Evolutionary conservation across 2,888 invertebrate species (phyloP).

Genomic region (Cetonia aurata): DNA sequence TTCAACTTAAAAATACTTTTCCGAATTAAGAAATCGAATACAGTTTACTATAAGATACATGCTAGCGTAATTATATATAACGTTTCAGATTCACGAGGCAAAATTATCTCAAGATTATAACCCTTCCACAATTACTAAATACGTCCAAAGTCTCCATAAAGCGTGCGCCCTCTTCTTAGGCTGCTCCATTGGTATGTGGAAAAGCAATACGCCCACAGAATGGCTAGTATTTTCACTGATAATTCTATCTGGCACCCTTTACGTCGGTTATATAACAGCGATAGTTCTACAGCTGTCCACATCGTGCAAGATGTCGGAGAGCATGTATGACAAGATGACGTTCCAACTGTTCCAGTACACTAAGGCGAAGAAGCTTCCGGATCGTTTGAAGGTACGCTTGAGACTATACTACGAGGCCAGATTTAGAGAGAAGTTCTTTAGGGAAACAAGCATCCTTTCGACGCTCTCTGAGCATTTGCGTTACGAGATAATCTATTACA

Average conservation of each 20-base stretch:
- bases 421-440: conserved; percentile 35
- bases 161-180: conserved; percentile 31
- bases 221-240: conserved; percentile 26
- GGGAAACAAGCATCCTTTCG: conserved; percentile 18
- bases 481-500: conserved; percentile 31
- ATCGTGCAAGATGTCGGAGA: conserved; percentile 35
- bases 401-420: conserved; percentile 23
- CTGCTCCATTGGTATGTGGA: conserved; percentile 36
- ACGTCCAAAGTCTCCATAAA: conserved; percentile 36
- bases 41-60: background rate
- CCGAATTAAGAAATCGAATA: too few species aligned
- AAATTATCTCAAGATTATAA: background rate
- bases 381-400: conserved; percentile 13
- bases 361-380: conserved; percentile 34
- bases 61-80: background rate
- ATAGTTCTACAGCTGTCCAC: conserved; percentile 28
- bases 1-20: too few species aligned
- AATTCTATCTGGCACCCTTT: conserved; percentile 25
- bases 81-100: background rate
- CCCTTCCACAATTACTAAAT: conserved; percentile 4
- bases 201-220: background rate
- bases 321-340: conserved; percentile 29
- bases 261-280: conserved; percentile 33
- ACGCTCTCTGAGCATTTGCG: conserved; percentile 38
- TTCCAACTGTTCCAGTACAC: conserved; percentile 28